Evolutionary conservation across 2,797 vertebrate genomes (phyloP), one percentile per base, ranked within the genome.

Genomic region (Austrolebias charrua): DNA sequence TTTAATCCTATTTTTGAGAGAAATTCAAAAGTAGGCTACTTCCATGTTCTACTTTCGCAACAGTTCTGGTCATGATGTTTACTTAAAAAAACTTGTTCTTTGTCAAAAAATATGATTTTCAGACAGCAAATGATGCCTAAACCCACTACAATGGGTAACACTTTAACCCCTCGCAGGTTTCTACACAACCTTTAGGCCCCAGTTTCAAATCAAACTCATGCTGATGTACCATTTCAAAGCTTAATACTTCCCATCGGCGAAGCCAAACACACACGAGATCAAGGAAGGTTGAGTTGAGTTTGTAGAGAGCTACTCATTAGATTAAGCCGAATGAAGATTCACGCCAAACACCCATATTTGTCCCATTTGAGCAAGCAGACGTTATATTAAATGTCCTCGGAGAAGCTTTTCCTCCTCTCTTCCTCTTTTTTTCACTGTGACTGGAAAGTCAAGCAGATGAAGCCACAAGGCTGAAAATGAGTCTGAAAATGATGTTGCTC

Each of bases 311-410:
- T 38, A 73, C 55, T 73, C 59, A 63, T 75, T 73, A 80, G 63
- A 66, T 76, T 70, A 73, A 76, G 60, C 62, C 42, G 45, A 52
- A 61, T 50, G 42, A 72, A 82, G 50, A 63, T 51, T 60, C 1
- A 6, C 67, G 60, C 61, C 1, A 6, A 31, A 60, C 50, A 49
- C 63, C 79, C 44, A 35, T 63, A 73, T 66, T 75, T 44, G 54
- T 51, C 49, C 52, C 48, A 53, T 85, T 84, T 85, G 65, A 80
- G 68, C 58, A 80, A 68, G 77, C 71, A 80, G 84, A 73, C 33
- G 52, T 69, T 65, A 64, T 81, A 63, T 78, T 63, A 77, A 66
- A 81, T 70, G 73, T 82, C 67, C 82, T 84, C 63, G 15, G 77
- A 66, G 6, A 57, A 79, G 73, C 55, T 63, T 63, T 73, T 69